These are phyloP conservation scores for Rousettus madagascariensis DNA, from an alignment of 2,797 vertebrate genomes.

Conservation along the genomic window DNA sequence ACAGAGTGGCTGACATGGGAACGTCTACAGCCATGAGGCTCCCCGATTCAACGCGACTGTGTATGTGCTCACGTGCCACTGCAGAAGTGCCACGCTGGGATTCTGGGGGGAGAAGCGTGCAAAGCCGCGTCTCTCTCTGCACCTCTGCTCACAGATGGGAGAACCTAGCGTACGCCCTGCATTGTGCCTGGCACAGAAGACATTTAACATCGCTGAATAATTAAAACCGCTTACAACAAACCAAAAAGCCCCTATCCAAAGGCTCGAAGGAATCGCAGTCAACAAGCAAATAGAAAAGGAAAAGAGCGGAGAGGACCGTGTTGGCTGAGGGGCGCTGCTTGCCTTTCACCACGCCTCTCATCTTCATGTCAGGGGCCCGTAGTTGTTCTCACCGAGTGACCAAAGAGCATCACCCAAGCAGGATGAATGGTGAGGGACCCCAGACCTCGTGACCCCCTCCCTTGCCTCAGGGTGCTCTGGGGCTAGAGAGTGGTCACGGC, in stretches of 20 bases:
- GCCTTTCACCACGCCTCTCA: fast-evolving
- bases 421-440: background rate
- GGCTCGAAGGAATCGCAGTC: background rate
- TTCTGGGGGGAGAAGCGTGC: background rate
- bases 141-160: background rate
- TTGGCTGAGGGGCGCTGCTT: fast-evolving
- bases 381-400: background rate
- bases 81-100: fast-evolving
- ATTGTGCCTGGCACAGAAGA: background rate
- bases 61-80: fast-evolving
- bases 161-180: fast-evolving
- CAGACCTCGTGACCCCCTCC: background rate
- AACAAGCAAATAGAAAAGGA: background rate
- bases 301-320: background rate
- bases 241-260: background rate
- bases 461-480: background rate
- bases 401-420: background rate
- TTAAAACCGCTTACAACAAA: background rate
- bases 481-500: background rate
- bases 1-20: fast-evolving
- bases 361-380: background rate
- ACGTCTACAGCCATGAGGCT: background rate
- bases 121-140: fast-evolving
- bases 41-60: fast-evolving
- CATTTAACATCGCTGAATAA: background rate